Evolutionary conservation across 1,140 invertebrate species (phyloP), one percentile per base, ranked within the genome.

Genomic region (Parapsyche elsis): DNA sequence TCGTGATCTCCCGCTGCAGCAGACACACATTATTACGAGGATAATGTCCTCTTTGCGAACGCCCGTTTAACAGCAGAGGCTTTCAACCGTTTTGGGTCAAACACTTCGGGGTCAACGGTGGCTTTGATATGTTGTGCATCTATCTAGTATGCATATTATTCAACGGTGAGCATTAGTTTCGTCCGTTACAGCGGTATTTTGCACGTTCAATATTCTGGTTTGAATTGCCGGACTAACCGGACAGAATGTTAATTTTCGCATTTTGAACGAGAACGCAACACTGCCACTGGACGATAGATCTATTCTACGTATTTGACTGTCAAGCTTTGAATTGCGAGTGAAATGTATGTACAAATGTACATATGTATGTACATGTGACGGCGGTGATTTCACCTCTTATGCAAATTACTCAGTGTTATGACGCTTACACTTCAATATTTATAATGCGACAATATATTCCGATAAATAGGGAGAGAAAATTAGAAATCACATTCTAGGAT

Each of bases 161-260:
- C 64, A 67, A 26, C 64, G 5, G 30, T 7, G 30, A 14, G 64
- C 21, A 67, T 67, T 24, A 23, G 64, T 67, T 30, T n/a, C 21
- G 64, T 67, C 64, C 64, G 64, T 67, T 67, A 67, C 24, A 53
- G 1, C 49, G 49, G 49, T 53, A 53, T 53, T 53, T 53, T 53
- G 49, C 49, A 53, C 49, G 49, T 53, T 53, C 49, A 53, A 16
- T 16, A 53, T 53, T 53, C 49, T 16, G 12, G 49, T 53, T 16
- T 53, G 1, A 4, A 14, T 12, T 1, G 16, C 49, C 49, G 10
- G 49, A 53, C 16, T 53, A 53, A 53, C 49, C 49, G 49, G 49
- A 53, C 49, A 16, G 49, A 53, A 53, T 53, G 49, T 53, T 53
- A 53, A 53, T 53, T 14, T 53, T 14, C 16, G 16, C 16, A 53